phyloP scores from a whole-genome alignment of 2,113 vertebrate genomes.

The Solenodon paradoxus region DNA sequence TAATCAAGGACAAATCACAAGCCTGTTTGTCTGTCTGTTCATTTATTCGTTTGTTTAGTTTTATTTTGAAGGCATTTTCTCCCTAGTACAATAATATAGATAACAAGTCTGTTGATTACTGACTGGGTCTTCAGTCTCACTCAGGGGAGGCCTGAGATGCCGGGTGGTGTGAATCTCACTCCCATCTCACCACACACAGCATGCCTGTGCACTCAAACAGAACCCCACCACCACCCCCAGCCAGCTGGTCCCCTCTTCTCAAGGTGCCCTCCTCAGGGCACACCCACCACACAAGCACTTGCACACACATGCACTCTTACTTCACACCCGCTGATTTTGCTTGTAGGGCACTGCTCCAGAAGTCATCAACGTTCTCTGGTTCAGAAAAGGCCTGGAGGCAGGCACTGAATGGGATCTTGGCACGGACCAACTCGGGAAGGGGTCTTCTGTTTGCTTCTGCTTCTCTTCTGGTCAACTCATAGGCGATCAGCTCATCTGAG shows the following conservation, averaged over 20 bases:
- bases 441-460: slow-evolving; percentile 90
- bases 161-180: background rate
- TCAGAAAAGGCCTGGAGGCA: slow-evolving; percentile 97
- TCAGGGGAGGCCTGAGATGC: background rate
- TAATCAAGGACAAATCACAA: background rate
- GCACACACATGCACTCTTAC: slow-evolving; percentile 82
- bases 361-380: slow-evolving; percentile 94
- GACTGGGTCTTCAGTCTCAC: background rate
- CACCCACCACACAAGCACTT: background rate
- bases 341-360: slow-evolving; percentile 99
- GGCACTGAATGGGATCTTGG: slow-evolving; percentile 93
- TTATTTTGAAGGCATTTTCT: background rate
- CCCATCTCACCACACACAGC: background rate
- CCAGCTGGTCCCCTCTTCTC: background rate
- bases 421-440: slow-evolving; percentile 91
- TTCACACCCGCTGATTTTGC: slow-evolving; percentile 97
- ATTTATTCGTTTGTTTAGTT: too few relatives aligned
- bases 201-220: background rate
- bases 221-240: accelerated
- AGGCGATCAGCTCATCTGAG: slow-evolving; percentile 94
- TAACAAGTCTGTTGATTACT: background rate
- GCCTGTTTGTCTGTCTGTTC: too few relatives aligned
- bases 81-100: background rate
- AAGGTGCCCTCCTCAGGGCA: too few relatives aligned
- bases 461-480: slow-evolving; percentile 90